Percentiles rank a stretch among this genome's conserved stretches.
Evolutionary conservation across 2,113 vertebrate species (phyloP).

Genomic region (Reinhardtius hippoglossoides): DNA sequence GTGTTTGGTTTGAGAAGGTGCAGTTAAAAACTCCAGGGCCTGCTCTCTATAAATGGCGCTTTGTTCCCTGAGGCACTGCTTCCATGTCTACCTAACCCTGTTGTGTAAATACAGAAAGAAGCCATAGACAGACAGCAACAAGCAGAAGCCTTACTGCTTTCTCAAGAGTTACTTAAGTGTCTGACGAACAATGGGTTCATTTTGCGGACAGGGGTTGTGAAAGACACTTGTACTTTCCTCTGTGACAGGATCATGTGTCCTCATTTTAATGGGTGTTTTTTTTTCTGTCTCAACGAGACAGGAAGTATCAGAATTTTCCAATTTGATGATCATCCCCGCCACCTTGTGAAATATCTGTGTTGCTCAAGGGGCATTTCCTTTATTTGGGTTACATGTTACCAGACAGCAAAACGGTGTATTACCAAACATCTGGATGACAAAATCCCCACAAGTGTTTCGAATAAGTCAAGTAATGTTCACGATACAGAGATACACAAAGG

Average conservation of each 20-base stretch:
- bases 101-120: conserved; percentile 69
- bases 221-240: conserved; percentile 30
- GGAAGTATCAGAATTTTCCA: conserved; percentile 20
- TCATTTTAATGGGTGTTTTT: conserved; percentile 4
- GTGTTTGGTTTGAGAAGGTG: conserved; percentile 64
- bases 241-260: conserved; percentile 19
- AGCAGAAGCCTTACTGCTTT: background rate
- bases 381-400: conserved; percentile 12
- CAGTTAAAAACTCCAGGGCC: conserved; percentile 59
- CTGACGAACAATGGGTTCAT: conserved; percentile 46
- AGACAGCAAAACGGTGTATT: conserved; percentile 3
- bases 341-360: conserved; percentile 37
- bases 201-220: conserved; percentile 17
- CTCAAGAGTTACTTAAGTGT: conserved; percentile 21
- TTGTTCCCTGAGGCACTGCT: conserved; percentile 56
- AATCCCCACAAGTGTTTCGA: background rate
- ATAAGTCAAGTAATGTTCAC: background rate
- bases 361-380: conserved; percentile 17
- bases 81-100: conserved; percentile 54
- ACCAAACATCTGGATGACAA: background rate
- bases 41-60: conserved; percentile 54
- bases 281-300: background rate
- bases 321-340: background rate
- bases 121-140: conserved; percentile 44
- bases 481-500: background rate